Evolutionary conservation across 2,888 invertebrate genomes (phyloP).

Genomic region (Sinhomidia bicolor): DNA sequence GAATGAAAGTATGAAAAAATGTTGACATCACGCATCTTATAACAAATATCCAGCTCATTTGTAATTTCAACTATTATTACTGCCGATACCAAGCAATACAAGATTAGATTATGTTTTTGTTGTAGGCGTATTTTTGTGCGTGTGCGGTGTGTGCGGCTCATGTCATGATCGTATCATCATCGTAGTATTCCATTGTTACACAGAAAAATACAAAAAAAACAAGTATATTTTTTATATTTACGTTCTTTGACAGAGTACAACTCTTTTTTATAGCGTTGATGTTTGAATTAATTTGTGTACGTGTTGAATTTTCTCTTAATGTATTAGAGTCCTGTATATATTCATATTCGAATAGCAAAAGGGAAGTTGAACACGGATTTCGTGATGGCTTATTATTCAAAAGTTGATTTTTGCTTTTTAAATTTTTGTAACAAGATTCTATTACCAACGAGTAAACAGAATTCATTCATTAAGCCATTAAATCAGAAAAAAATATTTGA

Average conservation of each 20-base stretch:
- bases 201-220: neutral
- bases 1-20: neutral
- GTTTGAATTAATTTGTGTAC: no score
- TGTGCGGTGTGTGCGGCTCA: neutral
- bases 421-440: neutral
- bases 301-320: no score
- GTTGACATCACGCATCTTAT: neutral
- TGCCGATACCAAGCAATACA: neutral
- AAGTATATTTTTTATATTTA: no score
- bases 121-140: slow-evolving; percentile 28
- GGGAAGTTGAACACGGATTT: no score
- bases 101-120: neutral
- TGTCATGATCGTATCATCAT: slow-evolving; percentile 11
- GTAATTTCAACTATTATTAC: neutral
- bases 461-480: neutral
- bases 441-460: neutral
- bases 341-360: no score
- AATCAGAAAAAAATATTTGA: neutral
- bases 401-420: neutral
- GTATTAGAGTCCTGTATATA: no score
- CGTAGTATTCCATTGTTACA: neutral
- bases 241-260: neutral
- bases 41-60: neutral
- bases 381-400: neutral
- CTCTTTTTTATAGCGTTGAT: no score